A percentile compares a stretch with the other conserved stretches of the same genome.
phyloP scores from a whole-genome alignment of 2,888 invertebrate species.

The Pollenia griseotomentosa region DNA sequence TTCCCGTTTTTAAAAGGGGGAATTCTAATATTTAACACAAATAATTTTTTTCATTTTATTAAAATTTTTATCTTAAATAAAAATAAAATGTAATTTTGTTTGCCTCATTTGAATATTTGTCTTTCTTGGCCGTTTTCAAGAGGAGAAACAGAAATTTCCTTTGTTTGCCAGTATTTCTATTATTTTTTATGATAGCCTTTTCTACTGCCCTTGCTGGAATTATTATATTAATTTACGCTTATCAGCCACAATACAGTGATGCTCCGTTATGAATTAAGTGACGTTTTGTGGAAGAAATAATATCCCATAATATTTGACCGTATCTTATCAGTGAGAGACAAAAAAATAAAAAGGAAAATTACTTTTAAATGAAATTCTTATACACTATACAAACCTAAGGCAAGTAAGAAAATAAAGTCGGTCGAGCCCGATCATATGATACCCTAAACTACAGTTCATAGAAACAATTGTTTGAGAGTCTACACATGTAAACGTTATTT shows the following conservation, averaged over 20 bases:
- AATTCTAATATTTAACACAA: too few species aligned
- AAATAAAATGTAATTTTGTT: too few species aligned
- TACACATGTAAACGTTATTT: too few species aligned
- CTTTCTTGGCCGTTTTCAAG: constrained; percentile 8
- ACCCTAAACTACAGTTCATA: too few species aligned
- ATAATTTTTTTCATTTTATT: too few species aligned
- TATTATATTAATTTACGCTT: constrained; percentile 25
- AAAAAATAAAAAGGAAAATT: background rate
- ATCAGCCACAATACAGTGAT: constrained; percentile 44
- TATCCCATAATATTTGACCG: constrained; percentile 1
- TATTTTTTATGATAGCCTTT: background rate
- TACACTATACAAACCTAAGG: background rate
- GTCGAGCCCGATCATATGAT: too few species aligned
- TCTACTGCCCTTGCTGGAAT: background rate
- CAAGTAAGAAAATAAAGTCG: too few species aligned
- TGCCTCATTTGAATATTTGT: constrained; percentile 18
- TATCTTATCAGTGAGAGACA: background rate
- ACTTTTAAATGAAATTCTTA: background rate
- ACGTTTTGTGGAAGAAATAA: constrained; percentile 23
- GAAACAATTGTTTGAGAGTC: too few species aligned
- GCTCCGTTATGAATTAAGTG: constrained; percentile 48
- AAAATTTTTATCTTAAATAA: too few species aligned
- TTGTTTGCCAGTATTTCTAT: background rate
- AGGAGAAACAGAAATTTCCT: background rate
- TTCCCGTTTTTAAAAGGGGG: too few species aligned